These are phyloP conservation scores for Netelia melanura DNA, from an alignment of 2,888 invertebrate genomes.

Conservation along the genomic window DNA sequence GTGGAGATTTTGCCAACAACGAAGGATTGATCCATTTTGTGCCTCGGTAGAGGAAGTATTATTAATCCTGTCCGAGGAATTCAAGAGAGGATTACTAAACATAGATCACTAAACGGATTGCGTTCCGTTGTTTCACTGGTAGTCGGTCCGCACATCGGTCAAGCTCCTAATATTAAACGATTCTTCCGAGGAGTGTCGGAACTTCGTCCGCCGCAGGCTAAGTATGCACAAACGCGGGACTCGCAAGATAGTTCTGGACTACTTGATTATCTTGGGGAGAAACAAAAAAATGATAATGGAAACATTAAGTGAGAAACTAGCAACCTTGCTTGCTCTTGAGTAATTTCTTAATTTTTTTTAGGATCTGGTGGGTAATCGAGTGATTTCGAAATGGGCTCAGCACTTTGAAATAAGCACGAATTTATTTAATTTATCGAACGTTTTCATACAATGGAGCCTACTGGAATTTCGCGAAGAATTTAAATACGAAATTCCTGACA, in stretches of 20 bases:
- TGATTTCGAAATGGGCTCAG: no score
- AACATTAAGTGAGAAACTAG: constrained; percentile 64
- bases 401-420: no score
- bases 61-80: constrained; percentile 42
- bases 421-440: no score
- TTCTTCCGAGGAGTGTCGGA: constrained; percentile 72
- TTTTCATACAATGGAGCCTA: no score
- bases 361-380: no score
- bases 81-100: constrained; percentile 28
- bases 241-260: constrained; percentile 71
- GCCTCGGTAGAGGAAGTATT: constrained; percentile 36
- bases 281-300: constrained; percentile 59
- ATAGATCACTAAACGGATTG: constrained; percentile 50
- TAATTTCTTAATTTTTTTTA: no score
- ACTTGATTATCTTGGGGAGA: constrained; percentile 43
- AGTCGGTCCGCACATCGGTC: constrained; percentile 54
- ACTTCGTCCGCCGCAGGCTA: constrained; percentile 68
- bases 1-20: constrained; percentile 49
- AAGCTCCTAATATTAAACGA: constrained; percentile 60
- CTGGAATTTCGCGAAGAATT: no score
- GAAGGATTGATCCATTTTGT: not conserved
- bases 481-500: no score
- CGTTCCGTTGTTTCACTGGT: constrained; percentile 57
- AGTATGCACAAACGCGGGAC: constrained; percentile 73
- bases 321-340: constrained; percentile 60